Percentiles rank a stretch among this genome's conserved stretches.
Evolutionary conservation across 1,140 invertebrate genomes (phyloP).

Genomic region (Tigriopus japonicus): DNA sequence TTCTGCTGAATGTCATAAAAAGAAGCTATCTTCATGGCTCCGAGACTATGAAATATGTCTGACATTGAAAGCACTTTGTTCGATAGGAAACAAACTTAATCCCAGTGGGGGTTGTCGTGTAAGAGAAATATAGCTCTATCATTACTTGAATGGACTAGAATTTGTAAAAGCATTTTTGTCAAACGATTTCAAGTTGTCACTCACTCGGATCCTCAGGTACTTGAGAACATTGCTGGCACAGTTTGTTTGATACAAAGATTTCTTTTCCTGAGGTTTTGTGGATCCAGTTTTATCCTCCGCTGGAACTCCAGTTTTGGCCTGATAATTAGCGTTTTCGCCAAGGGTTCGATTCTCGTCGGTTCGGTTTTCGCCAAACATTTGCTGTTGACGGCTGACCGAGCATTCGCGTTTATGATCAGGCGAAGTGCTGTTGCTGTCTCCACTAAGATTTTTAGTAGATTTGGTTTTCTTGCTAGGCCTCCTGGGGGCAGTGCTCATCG

Average conservation of each 20-base stretch:
- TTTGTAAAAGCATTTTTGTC: too few relatives aligned
- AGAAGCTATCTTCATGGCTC: too few relatives aligned
- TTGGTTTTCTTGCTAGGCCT: conserved; percentile 21
- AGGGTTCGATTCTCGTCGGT: conserved; percentile 17
- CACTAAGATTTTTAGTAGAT: conserved; percentile 25
- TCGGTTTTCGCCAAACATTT: too few relatives aligned
- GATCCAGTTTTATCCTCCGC: conserved; percentile 12
- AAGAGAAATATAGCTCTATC: too few relatives aligned
- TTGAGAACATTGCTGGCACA: conserved; percentile 33
- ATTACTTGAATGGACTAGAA: too few relatives aligned
- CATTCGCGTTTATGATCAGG: conserved; percentile 19
- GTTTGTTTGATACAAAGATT: neutral
- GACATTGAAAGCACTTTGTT: too few relatives aligned
- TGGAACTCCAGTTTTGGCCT: conserved; percentile 2
- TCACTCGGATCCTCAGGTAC: conserved; percentile 64
- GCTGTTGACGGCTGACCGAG: too few relatives aligned
- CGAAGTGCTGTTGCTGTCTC: conserved; percentile 29
- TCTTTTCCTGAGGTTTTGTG: conserved; percentile 10
- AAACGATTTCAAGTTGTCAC: conserved; percentile 17
- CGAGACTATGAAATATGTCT: too few relatives aligned
- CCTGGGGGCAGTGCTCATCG: conserved; percentile 20
- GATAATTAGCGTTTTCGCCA: conserved; percentile 3
- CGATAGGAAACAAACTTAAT: too few relatives aligned
- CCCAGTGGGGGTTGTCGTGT: too few relatives aligned
- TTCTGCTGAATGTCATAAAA: too few relatives aligned